These are phyloP conservation scores for Mythimna impura DNA, from an alignment of 2,888 invertebrate species.

Conservation along the genomic window DNA sequence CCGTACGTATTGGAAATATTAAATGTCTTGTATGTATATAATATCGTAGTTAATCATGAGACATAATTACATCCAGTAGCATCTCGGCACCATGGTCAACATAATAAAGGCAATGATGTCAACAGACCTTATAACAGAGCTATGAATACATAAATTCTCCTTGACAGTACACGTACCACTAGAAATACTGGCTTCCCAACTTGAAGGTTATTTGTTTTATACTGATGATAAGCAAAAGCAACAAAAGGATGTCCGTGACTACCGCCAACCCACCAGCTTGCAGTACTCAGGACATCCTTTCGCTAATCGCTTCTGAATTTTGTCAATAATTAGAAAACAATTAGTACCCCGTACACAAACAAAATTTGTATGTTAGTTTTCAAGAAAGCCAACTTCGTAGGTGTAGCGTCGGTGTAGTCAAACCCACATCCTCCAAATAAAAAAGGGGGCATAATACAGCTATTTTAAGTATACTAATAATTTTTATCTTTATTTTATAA, in stretches of 20 bases:
- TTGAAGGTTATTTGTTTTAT: slow-evolving; percentile 18
- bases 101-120: slow-evolving; percentile 67
- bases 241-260: not conserved
- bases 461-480: too few relatives aligned
- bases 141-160: slow-evolving; percentile 63
- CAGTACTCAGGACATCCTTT: too few relatives aligned
- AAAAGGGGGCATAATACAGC: too few relatives aligned
- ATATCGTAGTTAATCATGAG: slow-evolving; percentile 20
- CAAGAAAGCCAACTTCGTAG: too few relatives aligned
- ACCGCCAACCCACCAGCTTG: too few relatives aligned
- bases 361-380: too few relatives aligned
- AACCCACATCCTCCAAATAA: too few relatives aligned
- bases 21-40: not conserved
- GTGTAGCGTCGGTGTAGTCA: too few relatives aligned
- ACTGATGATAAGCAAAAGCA: not conserved
- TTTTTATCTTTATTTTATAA: too few relatives aligned
- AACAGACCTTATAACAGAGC: slow-evolving; percentile 59
- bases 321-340: too few relatives aligned
- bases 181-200: slow-evolving; percentile 15
- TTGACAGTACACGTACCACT: slow-evolving; percentile 40
- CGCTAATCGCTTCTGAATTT: too few relatives aligned
- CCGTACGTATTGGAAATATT: slow-evolving; percentile 1
- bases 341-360: too few relatives aligned
- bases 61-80: slow-evolving; percentile 38
- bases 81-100: slow-evolving; percentile 33